phyloP scores from a whole-genome alignment of 1,140 invertebrate species.

The Dinoponera quadriceps region DNA sequence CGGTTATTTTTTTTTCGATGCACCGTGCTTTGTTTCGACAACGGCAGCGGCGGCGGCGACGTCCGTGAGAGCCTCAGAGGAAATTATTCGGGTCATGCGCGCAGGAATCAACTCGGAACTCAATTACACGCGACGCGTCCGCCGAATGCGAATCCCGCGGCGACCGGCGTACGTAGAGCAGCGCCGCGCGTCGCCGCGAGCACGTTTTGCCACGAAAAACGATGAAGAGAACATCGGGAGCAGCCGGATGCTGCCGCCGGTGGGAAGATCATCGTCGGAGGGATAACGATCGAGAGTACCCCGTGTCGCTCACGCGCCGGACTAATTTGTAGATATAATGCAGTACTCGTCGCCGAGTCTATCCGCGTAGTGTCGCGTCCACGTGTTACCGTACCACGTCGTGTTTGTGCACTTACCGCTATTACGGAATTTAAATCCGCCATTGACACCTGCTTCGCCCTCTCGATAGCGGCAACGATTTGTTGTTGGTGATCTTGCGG shows the following conservation, averaged over 20 bases:
- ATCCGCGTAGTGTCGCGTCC: neutral
- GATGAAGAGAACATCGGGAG: slow-evolving; percentile 72
- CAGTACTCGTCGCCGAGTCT: neutral
- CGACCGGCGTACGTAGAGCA: slow-evolving; percentile 46
- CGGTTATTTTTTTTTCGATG: slow-evolving; percentile 12
- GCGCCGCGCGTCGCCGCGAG: slow-evolving; percentile 58
- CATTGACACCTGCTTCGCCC: slow-evolving; percentile 98
- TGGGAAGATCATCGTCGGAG: no score
- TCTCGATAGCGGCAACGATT: slow-evolving; percentile 95
- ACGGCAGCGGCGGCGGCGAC: slow-evolving; percentile 11
- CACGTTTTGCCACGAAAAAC: slow-evolving; percentile 80
- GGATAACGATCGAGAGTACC: no score
- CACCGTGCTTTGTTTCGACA: slow-evolving; percentile 55
- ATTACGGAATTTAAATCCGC: slow-evolving; percentile 96
- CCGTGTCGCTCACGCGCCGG: neutral
- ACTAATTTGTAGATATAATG: neutral
- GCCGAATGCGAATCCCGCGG: slow-evolving; percentile 80
- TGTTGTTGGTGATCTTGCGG: slow-evolving; percentile 98
- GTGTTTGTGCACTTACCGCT: slow-evolving; percentile 88
- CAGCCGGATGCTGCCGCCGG: no score
- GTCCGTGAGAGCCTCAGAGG: slow-evolving; percentile 55
- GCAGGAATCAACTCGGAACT: slow-evolving; percentile 83
- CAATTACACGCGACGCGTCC: slow-evolving; percentile 81
- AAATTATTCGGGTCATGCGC: slow-evolving; percentile 83
- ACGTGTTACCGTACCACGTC: neutral